Percentiles rank a stretch among this genome's conserved stretches.
Conservation (phyloP, 2,888 invertebrate genomes). For the Shargacucullia verbasci region DNA sequence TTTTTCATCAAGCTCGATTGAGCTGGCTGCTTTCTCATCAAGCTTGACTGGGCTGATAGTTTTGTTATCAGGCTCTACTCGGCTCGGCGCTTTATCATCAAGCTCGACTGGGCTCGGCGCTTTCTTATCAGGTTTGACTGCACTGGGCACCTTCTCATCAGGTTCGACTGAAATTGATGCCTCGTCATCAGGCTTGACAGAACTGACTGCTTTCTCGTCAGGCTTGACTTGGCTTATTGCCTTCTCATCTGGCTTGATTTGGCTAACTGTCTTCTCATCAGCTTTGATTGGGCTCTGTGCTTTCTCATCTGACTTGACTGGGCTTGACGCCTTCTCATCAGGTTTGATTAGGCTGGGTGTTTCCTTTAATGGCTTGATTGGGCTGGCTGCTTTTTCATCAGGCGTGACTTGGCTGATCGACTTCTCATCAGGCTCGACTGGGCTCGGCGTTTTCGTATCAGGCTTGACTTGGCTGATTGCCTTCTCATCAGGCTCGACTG, state of each 20-base stretch:
- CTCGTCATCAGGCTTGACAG: conserved; percentile 2
- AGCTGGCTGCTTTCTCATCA: not conserved
- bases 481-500: not conserved
- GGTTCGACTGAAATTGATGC: conserved; percentile 1
- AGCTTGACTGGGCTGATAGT: not conserved
- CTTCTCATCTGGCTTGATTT: conserved; percentile 24
- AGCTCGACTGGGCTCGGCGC: conserved; percentile 5
- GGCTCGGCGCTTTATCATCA: not conserved
- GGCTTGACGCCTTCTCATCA: conserved; percentile 12
- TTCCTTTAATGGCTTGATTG: conserved; percentile 16
- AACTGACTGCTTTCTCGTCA: conserved; percentile 12
- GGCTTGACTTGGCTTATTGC: conserved; percentile 19
- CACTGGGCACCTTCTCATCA: conserved; percentile 22
- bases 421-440: not conserved
- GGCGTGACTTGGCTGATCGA: conserved; percentile 4
- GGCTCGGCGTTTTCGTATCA: not conserved
- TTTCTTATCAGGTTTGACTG: conserved; percentile 14
- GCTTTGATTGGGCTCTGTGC: not conserved
- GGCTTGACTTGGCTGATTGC: not conserved
- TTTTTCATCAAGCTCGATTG: not conserved
- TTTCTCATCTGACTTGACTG: not conserved
- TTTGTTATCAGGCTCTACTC: not conserved
- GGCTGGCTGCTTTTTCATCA: conserved; percentile 25
- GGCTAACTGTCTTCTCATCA: conserved; percentile 17
- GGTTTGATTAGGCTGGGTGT: conserved; percentile 8